Conservation (phyloP, 2,888 invertebrate genomes). For the Merodon equestris region DNA sequence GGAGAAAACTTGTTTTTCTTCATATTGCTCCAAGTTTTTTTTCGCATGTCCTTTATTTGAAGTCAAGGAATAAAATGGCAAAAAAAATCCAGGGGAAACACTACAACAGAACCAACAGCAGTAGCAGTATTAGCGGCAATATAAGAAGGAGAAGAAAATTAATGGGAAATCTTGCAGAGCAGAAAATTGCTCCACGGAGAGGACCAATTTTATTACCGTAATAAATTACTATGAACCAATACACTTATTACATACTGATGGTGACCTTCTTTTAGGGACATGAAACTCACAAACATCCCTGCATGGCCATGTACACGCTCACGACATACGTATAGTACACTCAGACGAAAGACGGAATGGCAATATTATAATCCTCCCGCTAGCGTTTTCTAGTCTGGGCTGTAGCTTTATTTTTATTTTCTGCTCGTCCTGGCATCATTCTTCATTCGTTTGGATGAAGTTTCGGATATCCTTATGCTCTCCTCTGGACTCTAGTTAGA, state of each 20-base stretch:
- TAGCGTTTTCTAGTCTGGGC: conserved; percentile 32
- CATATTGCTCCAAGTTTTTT: not conserved
- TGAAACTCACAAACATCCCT: conserved; percentile 21
- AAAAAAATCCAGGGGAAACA: too few relatives aligned
- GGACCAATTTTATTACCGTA: conserved; percentile 69
- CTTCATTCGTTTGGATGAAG: too few relatives aligned
- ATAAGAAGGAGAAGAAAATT: conserved; percentile 44
- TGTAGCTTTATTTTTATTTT: conserved; percentile 21
- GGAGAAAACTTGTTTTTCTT: conserved; percentile 37
- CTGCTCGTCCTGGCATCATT: conserved; percentile 11
- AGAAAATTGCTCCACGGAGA: conserved; percentile 66
- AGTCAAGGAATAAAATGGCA: not conserved
- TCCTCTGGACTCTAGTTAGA: not conserved
- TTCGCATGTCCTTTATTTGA: not conserved
- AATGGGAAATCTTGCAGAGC: conserved; percentile 68
- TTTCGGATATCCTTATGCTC: too few relatives aligned
- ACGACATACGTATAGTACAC: conserved; percentile 4
- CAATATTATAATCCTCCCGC: conserved; percentile 59
- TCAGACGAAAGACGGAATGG: conserved; percentile 31
- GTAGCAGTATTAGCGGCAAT: conserved; percentile 8
- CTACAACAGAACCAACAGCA: conserved; percentile 8
- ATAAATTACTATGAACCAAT: conserved; percentile 70
- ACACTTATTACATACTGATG: conserved; percentile 67
- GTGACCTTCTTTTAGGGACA: conserved; percentile 65
- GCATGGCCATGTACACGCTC: not conserved